Conservation (phyloP, 2,797 vertebrate genomes). For the Enteromius fasciolatus region DNA sequence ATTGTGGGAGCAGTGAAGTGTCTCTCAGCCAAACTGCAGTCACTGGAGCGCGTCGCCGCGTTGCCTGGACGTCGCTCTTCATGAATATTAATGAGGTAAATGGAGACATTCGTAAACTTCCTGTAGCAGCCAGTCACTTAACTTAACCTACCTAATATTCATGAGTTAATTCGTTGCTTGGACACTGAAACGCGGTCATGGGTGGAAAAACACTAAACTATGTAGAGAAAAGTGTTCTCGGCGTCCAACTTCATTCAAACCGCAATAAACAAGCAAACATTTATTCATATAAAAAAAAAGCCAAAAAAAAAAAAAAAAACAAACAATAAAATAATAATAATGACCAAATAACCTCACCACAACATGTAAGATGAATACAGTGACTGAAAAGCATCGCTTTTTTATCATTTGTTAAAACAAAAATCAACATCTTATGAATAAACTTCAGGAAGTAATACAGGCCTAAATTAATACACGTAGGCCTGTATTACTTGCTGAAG, state of each 20-base stretch:
- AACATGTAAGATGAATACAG: neutral
- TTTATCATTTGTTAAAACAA: neutral
- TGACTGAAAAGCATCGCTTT: neutral
- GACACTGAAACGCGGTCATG: neutral
- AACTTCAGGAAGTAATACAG: too few species aligned
- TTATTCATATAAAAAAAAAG: too few species aligned
- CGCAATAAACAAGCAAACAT: neutral
- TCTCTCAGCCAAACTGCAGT: neutral
- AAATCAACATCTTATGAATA: neutral
- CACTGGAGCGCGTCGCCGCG: conserved; percentile 18
- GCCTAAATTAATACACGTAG: too few species aligned
- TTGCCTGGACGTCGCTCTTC: conserved; percentile 30
- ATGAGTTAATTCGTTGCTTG: conserved; percentile 8
- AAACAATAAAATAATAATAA: neutral
- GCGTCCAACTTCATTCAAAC: neutral
- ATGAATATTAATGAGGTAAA: conserved; percentile 29
- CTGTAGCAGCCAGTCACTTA: neutral
- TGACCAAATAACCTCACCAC: neutral
- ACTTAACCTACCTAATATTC: neutral
- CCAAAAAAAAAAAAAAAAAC: neutral
- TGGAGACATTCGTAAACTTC: neutral
- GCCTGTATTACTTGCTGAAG: too few species aligned
- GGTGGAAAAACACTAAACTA: neutral
- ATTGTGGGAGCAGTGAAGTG: neutral
- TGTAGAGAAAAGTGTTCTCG: neutral